A percentile compares a stretch with the other conserved stretches of the same genome.
phyloP scores from a whole-genome alignment of 2,797 vertebrate genomes.

The Lutjanus argentimaculatus region DNA sequence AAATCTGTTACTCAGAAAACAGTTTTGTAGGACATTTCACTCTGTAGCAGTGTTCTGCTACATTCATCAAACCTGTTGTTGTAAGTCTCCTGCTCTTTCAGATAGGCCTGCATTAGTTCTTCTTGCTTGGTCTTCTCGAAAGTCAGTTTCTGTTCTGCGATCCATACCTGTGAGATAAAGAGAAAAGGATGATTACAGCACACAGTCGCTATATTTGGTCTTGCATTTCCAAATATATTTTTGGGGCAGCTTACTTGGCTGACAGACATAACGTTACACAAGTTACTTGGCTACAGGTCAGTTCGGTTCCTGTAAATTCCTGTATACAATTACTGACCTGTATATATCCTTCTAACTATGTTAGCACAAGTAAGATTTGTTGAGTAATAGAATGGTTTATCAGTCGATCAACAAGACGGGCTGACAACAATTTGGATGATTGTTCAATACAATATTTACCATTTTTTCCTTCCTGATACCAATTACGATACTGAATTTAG shows the following conservation, averaged over 20 bases:
- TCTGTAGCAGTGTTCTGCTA: neutral
- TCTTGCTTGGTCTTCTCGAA: slow-evolving; percentile 99
- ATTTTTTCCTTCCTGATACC: too few species aligned
- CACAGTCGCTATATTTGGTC: neutral
- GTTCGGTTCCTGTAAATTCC: neutral
- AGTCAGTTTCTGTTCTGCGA: slow-evolving; percentile 97
- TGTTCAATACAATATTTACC: neutral
- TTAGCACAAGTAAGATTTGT: neutral
- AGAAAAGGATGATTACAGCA: neutral
- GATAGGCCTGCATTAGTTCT: slow-evolving; percentile 96
- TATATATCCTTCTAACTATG: neutral
- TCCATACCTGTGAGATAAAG: slow-evolving; percentile 92
- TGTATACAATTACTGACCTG: neutral
- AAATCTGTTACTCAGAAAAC: neutral
- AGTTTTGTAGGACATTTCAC: neutral
- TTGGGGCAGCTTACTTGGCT: neutral
- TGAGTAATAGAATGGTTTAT: neutral
- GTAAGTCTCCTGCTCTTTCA: slow-evolving; percentile 98
- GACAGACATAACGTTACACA: neutral
- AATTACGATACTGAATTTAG: too few species aligned
- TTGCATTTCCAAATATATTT: neutral
- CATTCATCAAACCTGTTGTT: slow-evolving; percentile 91
- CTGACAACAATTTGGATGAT: neutral
- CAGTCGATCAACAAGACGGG: neutral
- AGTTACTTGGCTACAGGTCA: neutral